Percentiles rank a stretch among this genome's conserved stretches.
These are phyloP conservation scores for Gibbula magus DNA, from an alignment of 2,888 invertebrate species.

Conservation along the genomic window DNA sequence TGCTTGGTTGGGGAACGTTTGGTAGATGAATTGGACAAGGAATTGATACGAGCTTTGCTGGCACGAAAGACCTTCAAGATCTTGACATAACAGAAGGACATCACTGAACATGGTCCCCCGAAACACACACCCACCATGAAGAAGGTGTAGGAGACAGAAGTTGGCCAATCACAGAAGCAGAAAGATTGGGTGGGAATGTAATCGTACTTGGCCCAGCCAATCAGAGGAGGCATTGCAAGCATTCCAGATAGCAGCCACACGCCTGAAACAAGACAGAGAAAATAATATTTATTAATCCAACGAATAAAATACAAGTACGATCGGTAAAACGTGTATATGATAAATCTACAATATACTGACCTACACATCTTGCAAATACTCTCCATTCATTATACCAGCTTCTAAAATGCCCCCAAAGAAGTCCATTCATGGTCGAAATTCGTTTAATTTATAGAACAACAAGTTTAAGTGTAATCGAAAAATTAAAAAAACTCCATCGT, in stretches of 20 bases:
- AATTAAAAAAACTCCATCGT: too few species aligned
- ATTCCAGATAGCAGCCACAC: conserved; percentile 55
- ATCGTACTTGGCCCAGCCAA: conserved; percentile 66
- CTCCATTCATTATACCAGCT: too few species aligned
- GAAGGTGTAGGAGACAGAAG: conserved; percentile 62
- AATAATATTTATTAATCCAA: too few species aligned
- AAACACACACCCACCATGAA: conserved; percentile 70
- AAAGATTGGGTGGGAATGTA: conserved; percentile 62
- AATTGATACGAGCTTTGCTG: conserved; percentile 38
- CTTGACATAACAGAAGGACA: conserved; percentile 63
- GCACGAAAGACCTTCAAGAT: conserved; percentile 53
- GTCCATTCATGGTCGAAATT: too few species aligned
- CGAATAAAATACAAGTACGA: too few species aligned
- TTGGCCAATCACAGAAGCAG: conserved; percentile 68
- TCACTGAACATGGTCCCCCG: conserved; percentile 63
- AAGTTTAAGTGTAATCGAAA: too few species aligned
- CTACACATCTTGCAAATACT: too few species aligned
- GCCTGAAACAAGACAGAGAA: conserved; percentile 47
- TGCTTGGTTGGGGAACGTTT: background rate
- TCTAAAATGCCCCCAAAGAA: too few species aligned
- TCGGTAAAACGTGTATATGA: too few species aligned
- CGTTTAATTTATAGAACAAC: too few species aligned
- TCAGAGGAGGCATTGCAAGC: conserved; percentile 62
- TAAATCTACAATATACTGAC: too few species aligned
- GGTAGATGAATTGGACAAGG: background rate